Conservation (phyloP, 2,888 invertebrate genomes). For the Trypoxylon attenuatum region DNA sequence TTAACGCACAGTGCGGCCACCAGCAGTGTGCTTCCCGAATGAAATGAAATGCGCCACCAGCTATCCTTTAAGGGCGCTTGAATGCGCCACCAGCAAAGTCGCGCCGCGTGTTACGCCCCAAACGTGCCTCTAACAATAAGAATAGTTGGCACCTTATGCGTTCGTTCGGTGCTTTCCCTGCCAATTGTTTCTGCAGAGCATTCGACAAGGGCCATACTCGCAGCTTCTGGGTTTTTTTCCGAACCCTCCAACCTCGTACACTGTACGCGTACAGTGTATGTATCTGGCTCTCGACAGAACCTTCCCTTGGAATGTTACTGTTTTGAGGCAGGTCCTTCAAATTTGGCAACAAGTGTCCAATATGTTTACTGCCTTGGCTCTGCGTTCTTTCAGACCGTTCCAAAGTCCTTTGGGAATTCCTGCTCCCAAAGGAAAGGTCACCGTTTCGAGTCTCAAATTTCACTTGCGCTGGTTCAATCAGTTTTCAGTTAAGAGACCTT, state of each 20-base stretch:
- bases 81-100: constrained; percentile 57
- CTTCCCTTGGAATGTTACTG: constrained; percentile 5
- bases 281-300: background rate
- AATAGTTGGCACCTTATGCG: constrained; percentile 33
- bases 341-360: constrained; percentile 8
- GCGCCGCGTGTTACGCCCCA: constrained; percentile 22
- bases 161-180: constrained; percentile 25
- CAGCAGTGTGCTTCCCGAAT: constrained; percentile 35
- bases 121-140: constrained; percentile 36
- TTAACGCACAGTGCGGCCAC: constrained; percentile 52
- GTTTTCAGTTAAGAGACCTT: too few relatives aligned
- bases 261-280: too few relatives aligned
- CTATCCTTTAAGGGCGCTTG: constrained; percentile 31
- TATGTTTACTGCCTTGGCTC: background rate
- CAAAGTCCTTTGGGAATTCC: background rate
- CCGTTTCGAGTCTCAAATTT: background rate
- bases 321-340: background rate
- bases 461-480: too few relatives aligned
- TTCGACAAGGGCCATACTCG: background rate
- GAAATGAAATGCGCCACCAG: constrained; percentile 45
- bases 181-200: constrained; percentile 18
- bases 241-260: background rate
- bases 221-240: constrained; percentile 17
- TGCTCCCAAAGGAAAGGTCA: too few relatives aligned
- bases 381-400: background rate